phyloP scores from a whole-genome alignment of 2,797 vertebrate species.

The Acanthurus lineatus region DNA sequence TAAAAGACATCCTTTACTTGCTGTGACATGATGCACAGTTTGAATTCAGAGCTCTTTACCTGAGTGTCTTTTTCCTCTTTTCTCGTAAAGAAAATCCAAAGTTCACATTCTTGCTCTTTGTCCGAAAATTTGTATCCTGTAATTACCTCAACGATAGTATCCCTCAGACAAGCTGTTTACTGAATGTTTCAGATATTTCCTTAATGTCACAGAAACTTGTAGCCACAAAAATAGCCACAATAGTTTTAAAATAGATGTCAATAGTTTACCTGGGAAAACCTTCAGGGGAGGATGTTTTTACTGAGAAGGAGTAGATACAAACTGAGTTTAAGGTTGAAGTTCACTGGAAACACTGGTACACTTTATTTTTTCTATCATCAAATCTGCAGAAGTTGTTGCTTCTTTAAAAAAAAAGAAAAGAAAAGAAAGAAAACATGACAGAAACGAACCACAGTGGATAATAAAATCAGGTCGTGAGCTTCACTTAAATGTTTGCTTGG shows the following conservation, averaged over 20 bases:
- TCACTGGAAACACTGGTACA: slow-evolving; percentile 12
- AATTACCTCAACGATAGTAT: slow-evolving; percentile 69
- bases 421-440: background rate
- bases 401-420: background rate
- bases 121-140: slow-evolving; percentile 50
- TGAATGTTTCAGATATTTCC: slow-evolving; percentile 70
- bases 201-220: slow-evolving; percentile 43
- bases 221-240: slow-evolving; percentile 48
- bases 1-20: slow-evolving; percentile 30
- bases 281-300: slow-evolving; percentile 21
- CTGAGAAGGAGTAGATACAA: slow-evolving; percentile 17
- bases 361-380: background rate
- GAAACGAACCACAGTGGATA: background rate
- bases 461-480: background rate
- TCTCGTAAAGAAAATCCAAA: slow-evolving; percentile 67
- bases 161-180: slow-evolving; percentile 60
- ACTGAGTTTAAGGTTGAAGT: slow-evolving; percentile 11
- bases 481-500: background rate
- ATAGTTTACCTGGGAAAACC: slow-evolving; percentile 38
- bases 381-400: slow-evolving; percentile 2
- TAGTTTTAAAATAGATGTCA: slow-evolving; percentile 63
- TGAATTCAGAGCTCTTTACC: slow-evolving; percentile 53
- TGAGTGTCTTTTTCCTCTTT: slow-evolving; percentile 40
- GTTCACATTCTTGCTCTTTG: slow-evolving; percentile 52
- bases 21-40: slow-evolving; percentile 53